Evolutionary conservation across 2,888 invertebrate genomes (phyloP).

Genomic region (Pelosia muscerda): DNA sequence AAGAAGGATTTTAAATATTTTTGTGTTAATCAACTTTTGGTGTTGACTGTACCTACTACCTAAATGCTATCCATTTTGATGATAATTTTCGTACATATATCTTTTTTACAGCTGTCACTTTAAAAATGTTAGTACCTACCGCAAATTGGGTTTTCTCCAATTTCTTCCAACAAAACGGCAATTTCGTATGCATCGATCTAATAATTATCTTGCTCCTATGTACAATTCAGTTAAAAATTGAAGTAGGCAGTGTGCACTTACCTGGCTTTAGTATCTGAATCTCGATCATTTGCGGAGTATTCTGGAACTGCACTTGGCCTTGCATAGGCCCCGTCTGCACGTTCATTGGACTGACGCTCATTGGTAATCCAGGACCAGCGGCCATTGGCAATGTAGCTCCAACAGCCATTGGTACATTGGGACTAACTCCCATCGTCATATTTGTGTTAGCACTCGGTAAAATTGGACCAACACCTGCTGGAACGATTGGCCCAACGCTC

Average conservation of each 20-base stretch:
- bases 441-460: neutral
- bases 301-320: slow-evolving; percentile 11
- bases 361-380: slow-evolving; percentile 12
- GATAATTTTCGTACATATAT: too few species aligned
- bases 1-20: too few species aligned
- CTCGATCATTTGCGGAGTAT: slow-evolving; percentile 37
- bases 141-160: too few species aligned
- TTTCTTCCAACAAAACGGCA: too few species aligned
- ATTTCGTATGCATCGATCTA: too few species aligned
- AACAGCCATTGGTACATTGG: slow-evolving; percentile 13
- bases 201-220: too few species aligned
- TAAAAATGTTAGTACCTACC: too few species aligned
- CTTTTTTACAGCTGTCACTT: too few species aligned
- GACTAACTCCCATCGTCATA: slow-evolving; percentile 3
- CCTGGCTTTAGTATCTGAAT: slow-evolving; percentile 42
- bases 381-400: slow-evolving; percentile 14
- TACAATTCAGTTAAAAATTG: too few species aligned
- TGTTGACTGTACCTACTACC: too few species aligned
- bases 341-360: slow-evolving; percentile 6
- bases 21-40: too few species aligned
- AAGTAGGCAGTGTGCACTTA: slow-evolving; percentile 15
- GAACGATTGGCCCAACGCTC: neutral
- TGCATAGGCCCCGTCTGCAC: slow-evolving; percentile 9
- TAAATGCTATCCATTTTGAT: too few species aligned
- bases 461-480: slow-evolving; percentile 2